These are phyloP conservation scores for Oophaga sylvatica DNA, from an alignment of 2,797 vertebrate genomes.

Conservation along the genomic window DNA sequence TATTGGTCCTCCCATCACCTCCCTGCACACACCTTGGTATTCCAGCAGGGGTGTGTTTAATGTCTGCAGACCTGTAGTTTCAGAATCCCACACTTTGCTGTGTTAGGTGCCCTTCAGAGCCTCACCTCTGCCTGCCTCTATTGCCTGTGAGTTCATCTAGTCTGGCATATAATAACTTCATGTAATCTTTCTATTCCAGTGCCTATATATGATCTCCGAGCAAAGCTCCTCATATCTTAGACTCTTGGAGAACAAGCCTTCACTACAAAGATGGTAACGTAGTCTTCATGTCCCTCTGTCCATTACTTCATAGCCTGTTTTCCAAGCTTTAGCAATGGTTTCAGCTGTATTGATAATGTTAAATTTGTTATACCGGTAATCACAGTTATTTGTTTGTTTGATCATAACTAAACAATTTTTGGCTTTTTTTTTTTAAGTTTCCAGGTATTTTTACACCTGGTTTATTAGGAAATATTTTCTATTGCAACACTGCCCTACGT, in stretches of 20 bases:
- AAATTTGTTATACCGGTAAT: not conserved
- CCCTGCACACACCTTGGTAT: not conserved
- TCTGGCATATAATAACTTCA: not conserved
- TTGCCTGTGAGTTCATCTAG: not conserved
- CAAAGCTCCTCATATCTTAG: not conserved
- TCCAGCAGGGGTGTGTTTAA: not conserved
- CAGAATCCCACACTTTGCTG: not conserved
- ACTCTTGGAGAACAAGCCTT: not conserved
- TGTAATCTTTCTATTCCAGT: constrained; percentile 14
- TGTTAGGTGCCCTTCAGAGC: constrained; percentile 1
- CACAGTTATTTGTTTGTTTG: not conserved
- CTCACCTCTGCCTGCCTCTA: not conserved
- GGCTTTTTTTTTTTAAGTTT: too few relatives aligned
- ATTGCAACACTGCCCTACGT: not conserved
- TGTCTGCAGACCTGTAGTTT: not conserved
- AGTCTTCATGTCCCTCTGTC: not conserved
- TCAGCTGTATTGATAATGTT: not conserved
- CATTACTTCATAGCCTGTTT: not conserved
- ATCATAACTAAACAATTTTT: not conserved
- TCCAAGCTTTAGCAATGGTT: not conserved
- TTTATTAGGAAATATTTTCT: not conserved
- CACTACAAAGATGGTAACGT: constrained; percentile 56
- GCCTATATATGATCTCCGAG: constrained; percentile 35
- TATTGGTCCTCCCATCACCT: not conserved
- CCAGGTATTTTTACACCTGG: not conserved